These are phyloP conservation scores for Hydractinia symbiolongicarpus DNA, from an alignment of 30 jellyfish, hydroid and myxozoan genomes.

Conservation along the genomic window DNA sequence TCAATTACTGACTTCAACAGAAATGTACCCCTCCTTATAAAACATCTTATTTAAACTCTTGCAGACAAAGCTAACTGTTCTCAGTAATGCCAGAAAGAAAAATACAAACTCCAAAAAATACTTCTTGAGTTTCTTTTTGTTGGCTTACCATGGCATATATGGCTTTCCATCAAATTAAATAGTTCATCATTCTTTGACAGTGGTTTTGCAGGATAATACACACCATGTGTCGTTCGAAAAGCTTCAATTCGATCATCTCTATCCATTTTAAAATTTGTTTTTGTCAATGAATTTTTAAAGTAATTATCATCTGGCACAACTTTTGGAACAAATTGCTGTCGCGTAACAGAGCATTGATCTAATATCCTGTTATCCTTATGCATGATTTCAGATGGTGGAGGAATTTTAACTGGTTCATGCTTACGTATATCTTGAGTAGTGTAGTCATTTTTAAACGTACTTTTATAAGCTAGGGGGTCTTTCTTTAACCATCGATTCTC, in stretches of 20 bases:
- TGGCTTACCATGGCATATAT: slow-evolving; percentile 63
- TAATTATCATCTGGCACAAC: slow-evolving; percentile 46
- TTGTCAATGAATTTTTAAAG: slow-evolving; percentile 55
- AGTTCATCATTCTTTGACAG: background rate
- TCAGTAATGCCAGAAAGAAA: too few relatives aligned
- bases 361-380: slow-evolving; percentile 46
- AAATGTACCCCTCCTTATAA: too few relatives aligned
- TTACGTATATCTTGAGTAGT: slow-evolving; percentile 43
- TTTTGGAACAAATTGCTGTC: slow-evolving; percentile 58
- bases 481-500: slow-evolving; percentile 48
- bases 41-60: too few relatives aligned
- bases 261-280: slow-evolving; percentile 80
- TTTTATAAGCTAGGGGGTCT: slow-evolving; percentile 51
- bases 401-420: slow-evolving; percentile 34
- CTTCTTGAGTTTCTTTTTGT: too few relatives aligned
- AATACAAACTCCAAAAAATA: too few relatives aligned
- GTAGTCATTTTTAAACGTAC: slow-evolving; percentile 68
- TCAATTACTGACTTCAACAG: too few relatives aligned
- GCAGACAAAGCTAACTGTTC: too few relatives aligned
- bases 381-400: slow-evolving; percentile 71
- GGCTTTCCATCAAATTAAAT: slow-evolving; percentile 60
- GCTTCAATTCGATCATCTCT: slow-evolving; percentile 59
- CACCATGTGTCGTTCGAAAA: slow-evolving; percentile 57
- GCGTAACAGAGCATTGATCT: slow-evolving; percentile 51
- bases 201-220: slow-evolving; percentile 9